Base-by-base conservation (phyloP, 2,888 invertebrate species). In the Athalia cordata region DNA sequence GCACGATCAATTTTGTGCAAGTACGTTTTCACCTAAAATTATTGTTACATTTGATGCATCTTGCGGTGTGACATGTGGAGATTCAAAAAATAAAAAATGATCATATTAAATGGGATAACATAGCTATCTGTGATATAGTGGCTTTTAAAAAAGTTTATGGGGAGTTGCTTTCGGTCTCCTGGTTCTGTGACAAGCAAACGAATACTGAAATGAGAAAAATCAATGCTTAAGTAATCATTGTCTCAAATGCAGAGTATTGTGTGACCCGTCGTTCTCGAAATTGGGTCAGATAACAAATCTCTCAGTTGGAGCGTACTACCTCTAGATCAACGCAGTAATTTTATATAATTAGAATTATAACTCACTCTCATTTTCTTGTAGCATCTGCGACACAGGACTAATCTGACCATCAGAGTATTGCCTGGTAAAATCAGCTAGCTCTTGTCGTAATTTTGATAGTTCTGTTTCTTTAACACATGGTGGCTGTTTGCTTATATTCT, bases 361-460 rank as follows among this genome's bases (percentile, higher is more conserved):
- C 75, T 62, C 64, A 75, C 75, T 29, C 4, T 75, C 75, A 7
- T 75, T 62, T 47, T 6, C 13, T 4, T 75, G 49, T 29, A 45
- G 64, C 0, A 75, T 75, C 13, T 50, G 49, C 50, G 75, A 50
- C 8, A 13, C 15, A 43, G 62, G 52, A 49, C 61, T 52, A 11
- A 11, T 62, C 59, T 57, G 61, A 75, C 50, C 50, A n/a, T 75
- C 62, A 3, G 75, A 61, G 13, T 75, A 75, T 59, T 75, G 75
- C 75, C 62, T 75, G 7, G 75, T 64, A 13, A 75, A 75, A n/a
- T 75, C 75, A 5, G 13, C 75, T 50, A 75, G n/a, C 43, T 75
- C 75, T 13, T 75, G 75, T 50, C 75, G 75, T 50, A 75, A 29
- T 43, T 64, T 75, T 11, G 75, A 49, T 11, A 75, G 47, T 59